Conservation (phyloP, 2,888 invertebrate species). For the Terebella lapidaria region DNA sequence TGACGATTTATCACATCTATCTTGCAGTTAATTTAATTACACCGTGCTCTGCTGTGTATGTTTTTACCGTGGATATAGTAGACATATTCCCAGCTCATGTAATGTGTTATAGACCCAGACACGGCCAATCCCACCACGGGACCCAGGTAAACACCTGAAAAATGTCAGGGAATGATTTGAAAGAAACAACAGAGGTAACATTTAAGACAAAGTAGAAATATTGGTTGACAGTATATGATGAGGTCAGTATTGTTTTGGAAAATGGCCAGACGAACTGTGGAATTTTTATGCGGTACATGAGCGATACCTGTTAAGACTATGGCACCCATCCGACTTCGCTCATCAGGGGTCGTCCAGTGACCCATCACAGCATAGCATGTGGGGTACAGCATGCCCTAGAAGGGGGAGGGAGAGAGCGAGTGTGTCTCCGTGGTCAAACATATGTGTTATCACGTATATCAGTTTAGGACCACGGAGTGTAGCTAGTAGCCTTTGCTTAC, state of each 20-base stretch:
- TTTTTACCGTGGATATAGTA: conserved; percentile 43
- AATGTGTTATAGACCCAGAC: conserved; percentile 44
- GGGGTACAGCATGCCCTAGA: conserved; percentile 44
- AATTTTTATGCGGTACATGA: no score
- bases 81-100: conserved; percentile 43
- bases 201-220: neutral
- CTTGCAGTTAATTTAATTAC: no score
- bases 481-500: no score
- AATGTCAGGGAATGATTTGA: neutral
- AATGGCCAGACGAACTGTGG: no score
- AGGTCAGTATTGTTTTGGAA: no score
- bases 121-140: conserved; percentile 45
- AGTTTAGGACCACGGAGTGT: no score
- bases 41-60: no score
- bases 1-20: no score
- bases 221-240: neutral
- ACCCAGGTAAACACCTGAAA: conserved; percentile 46
- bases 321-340: conserved; percentile 39
- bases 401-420: no score
- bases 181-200: neutral
- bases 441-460: no score
- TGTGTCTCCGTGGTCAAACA: no score
- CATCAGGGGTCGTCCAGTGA: conserved; percentile 44
- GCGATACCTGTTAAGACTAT: conserved; percentile 44
- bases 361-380: conserved; percentile 43